Evolutionary conservation across 1,140 invertebrate species (phyloP).

Genomic region (Drosophila willistoni): DNA sequence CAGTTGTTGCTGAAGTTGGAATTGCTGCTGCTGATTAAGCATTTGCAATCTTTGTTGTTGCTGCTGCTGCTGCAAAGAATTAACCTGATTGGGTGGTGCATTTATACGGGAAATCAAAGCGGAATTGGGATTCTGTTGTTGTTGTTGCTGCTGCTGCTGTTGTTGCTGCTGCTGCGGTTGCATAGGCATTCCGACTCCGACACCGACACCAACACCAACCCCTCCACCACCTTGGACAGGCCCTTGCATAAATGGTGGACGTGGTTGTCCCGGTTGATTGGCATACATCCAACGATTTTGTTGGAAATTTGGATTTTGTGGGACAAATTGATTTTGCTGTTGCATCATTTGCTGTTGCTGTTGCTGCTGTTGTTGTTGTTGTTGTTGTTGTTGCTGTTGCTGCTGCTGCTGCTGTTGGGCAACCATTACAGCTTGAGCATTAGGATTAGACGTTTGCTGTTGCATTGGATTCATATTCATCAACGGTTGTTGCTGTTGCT

Average conservation of each 20-base stretch:
- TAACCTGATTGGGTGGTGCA: slow-evolving; percentile 86
- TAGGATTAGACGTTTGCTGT: slow-evolving; percentile 34
- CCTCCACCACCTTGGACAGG: slow-evolving; percentile 51
- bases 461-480: slow-evolving; percentile 65
- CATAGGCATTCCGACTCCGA: slow-evolving; percentile 32
- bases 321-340: slow-evolving; percentile 74
- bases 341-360: slow-evolving; percentile 77
- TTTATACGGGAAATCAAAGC: slow-evolving; percentile 88
- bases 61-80: slow-evolving; percentile 83
- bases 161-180: slow-evolving; percentile 73
- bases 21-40: slow-evolving; percentile 76
- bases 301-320: slow-evolving; percentile 73
- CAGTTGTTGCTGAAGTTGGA: slow-evolving; percentile 83
- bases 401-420: slow-evolving; percentile 79
- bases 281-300: slow-evolving; percentile 78
- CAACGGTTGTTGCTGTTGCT: slow-evolving; percentile 58
- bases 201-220: not conserved
- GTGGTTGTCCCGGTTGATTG: slow-evolving; percentile 66
- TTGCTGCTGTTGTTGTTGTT: slow-evolving; percentile 61
- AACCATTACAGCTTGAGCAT: slow-evolving; percentile 58
- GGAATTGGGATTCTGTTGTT: slow-evolving; percentile 83
- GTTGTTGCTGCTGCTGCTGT: slow-evolving; percentile 21
- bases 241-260: slow-evolving; percentile 69
- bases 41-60: slow-evolving; percentile 77
- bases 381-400: slow-evolving; percentile 46